phyloP scores from a whole-genome alignment of 2,797 vertebrate genomes.

The Masticophis lateralis region DNA sequence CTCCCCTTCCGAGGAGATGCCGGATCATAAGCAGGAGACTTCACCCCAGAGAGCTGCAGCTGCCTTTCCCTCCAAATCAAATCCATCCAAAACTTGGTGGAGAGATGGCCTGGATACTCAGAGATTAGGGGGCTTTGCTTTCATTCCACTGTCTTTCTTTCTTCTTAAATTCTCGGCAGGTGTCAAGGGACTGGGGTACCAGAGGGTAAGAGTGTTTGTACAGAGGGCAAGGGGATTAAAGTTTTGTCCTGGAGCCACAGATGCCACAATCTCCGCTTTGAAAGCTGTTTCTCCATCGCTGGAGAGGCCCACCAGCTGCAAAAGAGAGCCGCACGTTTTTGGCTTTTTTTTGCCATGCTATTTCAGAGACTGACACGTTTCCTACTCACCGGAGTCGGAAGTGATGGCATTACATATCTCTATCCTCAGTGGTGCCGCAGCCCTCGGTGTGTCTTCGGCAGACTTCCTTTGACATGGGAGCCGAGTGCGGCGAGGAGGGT shows the following conservation, averaged over 20 bases:
- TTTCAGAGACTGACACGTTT: neutral
- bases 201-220: neutral
- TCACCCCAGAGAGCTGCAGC: neutral
- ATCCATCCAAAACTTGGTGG: neutral
- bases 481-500: conserved; percentile 56
- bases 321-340: neutral
- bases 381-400: conserved; percentile 69
- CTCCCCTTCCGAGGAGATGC: neutral
- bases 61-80: neutral
- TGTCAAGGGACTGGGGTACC: neutral
- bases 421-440: conserved; percentile 39
- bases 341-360: neutral
- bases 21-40: neutral
- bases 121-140: neutral
- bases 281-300: neutral
- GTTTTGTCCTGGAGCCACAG: neutral
- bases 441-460: conserved; percentile 27
- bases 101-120: neutral
- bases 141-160: neutral
- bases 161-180: conserved; percentile 17
- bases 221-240: neutral
- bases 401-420: conserved; percentile 47
- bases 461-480: conserved; percentile 64
- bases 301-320: neutral
- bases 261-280: neutral